Percentiles rank a stretch among this genome's conserved stretches.
Conservation (phyloP, 2,888 invertebrate species). For the Microplitis manilae region DNA sequence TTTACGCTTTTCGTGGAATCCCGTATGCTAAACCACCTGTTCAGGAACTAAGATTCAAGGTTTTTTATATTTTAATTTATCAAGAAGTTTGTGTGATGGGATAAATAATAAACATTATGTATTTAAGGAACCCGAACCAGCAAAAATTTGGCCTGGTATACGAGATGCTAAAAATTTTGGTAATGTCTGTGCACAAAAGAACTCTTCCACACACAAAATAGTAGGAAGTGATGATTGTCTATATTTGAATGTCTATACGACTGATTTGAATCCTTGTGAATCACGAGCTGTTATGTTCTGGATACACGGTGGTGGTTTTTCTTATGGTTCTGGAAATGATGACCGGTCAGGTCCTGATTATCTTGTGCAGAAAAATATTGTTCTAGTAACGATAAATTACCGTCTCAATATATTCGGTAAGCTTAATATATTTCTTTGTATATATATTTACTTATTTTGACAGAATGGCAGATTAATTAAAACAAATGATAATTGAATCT, state of each 20-base stretch:
- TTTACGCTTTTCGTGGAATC: conserved; percentile 53
- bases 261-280: conserved; percentile 35
- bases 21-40: conserved; percentile 55
- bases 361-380: conserved; percentile 53
- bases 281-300: conserved; percentile 53
- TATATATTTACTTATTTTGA: too few species aligned
- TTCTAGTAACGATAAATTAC: conserved; percentile 56
- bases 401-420: conserved; percentile 54
- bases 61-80: conserved; percentile 39
- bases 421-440: background rate
- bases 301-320: conserved; percentile 52
- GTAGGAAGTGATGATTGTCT: conserved; percentile 49
- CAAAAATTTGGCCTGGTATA: conserved; percentile 57
- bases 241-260: conserved; percentile 50
- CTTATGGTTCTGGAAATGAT: conserved; percentile 38
- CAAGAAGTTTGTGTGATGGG: background rate
- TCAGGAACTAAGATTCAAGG: conserved; percentile 52
- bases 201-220: conserved; percentile 37
- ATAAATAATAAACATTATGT: too few species aligned
- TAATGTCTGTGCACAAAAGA: conserved; percentile 52
- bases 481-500: background rate
- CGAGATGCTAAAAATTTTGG: conserved; percentile 57
- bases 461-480: too few species aligned
- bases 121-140: conserved; percentile 59
- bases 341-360: conserved; percentile 49